A percentile compares a stretch with the other conserved stretches of the same genome.
phyloP scores from a whole-genome alignment of 1,140 invertebrate species.

The Meteorus sp. region DNA sequence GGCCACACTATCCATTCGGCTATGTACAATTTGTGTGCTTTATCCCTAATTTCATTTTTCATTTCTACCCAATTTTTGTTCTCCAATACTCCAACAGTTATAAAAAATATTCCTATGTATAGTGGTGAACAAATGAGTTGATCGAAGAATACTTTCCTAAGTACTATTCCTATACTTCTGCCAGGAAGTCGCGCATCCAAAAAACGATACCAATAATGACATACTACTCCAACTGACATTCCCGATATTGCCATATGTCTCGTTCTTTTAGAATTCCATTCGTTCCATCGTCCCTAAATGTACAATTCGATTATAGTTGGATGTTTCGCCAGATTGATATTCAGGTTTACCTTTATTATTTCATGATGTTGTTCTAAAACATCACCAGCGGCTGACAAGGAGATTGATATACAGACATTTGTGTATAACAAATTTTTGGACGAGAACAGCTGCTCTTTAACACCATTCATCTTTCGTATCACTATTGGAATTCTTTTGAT shows the following conservation, averaged over 20 bases:
- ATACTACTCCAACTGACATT: constrained; percentile 76
- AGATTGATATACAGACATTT: constrained; percentile 81
- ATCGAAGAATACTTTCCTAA: constrained; percentile 86
- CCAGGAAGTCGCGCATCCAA: constrained; percentile 74
- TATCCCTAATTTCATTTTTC: constrained; percentile 72
- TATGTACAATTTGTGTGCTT: constrained; percentile 77
- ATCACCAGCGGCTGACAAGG: constrained; percentile 78
- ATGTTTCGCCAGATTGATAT: constrained; percentile 4
- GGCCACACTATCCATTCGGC: constrained; percentile 84
- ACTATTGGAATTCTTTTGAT: constrained; percentile 30
- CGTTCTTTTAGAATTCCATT: constrained; percentile 71
- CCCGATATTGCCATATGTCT: constrained; percentile 80
- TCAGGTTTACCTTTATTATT: constrained; percentile 64
- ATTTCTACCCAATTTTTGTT: constrained; percentile 65
- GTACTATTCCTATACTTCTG: constrained; percentile 67
- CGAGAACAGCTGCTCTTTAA: constrained; percentile 61
- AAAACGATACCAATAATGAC: constrained; percentile 82
- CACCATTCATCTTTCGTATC: constrained; percentile 26
- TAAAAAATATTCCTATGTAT: constrained; percentile 79
- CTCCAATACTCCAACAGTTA: constrained; percentile 76
- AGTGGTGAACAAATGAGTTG: constrained; percentile 87
- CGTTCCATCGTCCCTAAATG: constrained; percentile 57
- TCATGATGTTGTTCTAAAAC: constrained; percentile 84
- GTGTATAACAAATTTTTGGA: constrained; percentile 79
- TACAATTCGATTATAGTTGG: background rate